Base-by-base conservation (phyloP, 2,888 invertebrate genomes). In the Dendrolimus pini region DNA sequence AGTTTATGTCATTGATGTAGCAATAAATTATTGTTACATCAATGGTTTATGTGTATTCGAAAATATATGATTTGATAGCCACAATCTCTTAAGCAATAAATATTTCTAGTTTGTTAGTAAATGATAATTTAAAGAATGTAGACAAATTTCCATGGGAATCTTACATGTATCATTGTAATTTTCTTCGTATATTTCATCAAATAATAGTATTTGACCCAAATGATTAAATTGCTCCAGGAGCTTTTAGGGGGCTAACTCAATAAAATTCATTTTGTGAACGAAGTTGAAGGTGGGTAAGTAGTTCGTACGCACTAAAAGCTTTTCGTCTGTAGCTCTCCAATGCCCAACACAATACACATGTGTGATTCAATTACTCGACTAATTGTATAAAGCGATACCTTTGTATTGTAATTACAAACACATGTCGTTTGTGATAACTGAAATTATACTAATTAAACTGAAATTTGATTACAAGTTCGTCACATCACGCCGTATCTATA, bases 301-400 rank as follows among this genome's bases (percentile, higher is more conserved):
- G 80, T 82, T 76, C 71, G 74, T 77, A 75, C 71, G 72, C 71
- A 76, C 74, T 82, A 80, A 83, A 82, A 83, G 80, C 77, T 79
- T 81, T 78, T 71, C 66, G 64, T 66, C 61, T 70, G 68, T 64
- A 68, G 71, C 68, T 69, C 66, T 64, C 69, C 66, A 75, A 74
- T 71, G 67, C 71, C 69, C 67, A 67, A 71, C 70, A 70, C 68
- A 47, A 47, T 47, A 12, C 9, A 77, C 65, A 74, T 65, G 71
- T 72, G 65, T 64, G 70, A 72, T 76, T 76, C 77, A 76, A 75
- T 77, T 77, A 73, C 65, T 63, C 61, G 58, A 57, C 67, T 75
- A 77, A 78, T 77, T 68, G 71, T 60, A 70, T 79, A 74, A 74
- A 60, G 60, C 61, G 59, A 55, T 30, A 30, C 9, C 12, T 10